These are phyloP conservation scores for Tupaia chinensis DNA, from an alignment of 2,113 vertebrate genomes.

Conservation along the genomic window DNA sequence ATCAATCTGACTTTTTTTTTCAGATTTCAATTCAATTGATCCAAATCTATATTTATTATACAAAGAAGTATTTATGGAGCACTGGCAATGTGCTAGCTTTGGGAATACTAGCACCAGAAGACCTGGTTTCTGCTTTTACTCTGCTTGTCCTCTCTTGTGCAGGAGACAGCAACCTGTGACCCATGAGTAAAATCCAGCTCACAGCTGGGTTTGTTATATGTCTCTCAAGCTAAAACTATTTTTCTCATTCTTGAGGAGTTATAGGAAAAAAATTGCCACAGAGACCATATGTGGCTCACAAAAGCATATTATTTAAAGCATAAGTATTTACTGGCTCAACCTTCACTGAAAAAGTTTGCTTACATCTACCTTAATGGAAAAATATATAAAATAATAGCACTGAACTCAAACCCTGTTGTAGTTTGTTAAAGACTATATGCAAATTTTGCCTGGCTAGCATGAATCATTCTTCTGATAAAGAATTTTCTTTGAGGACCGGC, in stretches of 20 bases:
- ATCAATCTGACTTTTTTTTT: not conserved
- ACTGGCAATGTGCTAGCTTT: not conserved
- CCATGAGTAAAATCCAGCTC: not conserved
- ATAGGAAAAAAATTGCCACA: not conserved
- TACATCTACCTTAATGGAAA: not conserved
- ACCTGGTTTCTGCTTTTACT: not conserved
- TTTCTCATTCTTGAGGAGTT: not conserved
- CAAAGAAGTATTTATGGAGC: not conserved
- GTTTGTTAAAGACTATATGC: not conserved
- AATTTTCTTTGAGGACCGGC: not conserved
- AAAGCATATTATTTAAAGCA: not conserved
- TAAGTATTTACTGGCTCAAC: not conserved
- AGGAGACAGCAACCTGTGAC: not conserved
- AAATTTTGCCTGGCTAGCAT: not conserved
- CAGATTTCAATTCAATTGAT: not conserved
- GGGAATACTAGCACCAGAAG: not conserved
- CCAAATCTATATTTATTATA: conserved; percentile 3
- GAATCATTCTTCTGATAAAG: not conserved
- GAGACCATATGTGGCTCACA: not conserved
- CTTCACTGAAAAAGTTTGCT: not conserved
- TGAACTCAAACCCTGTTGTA: not conserved
- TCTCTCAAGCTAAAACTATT: not conserved
- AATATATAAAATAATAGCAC: not conserved
- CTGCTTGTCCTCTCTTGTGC: not conserved
- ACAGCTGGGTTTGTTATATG: not conserved